These are phyloP conservation scores for Platycheirus albimanus DNA, from an alignment of 2,888 invertebrate genomes.

Conservation along the genomic window DNA sequence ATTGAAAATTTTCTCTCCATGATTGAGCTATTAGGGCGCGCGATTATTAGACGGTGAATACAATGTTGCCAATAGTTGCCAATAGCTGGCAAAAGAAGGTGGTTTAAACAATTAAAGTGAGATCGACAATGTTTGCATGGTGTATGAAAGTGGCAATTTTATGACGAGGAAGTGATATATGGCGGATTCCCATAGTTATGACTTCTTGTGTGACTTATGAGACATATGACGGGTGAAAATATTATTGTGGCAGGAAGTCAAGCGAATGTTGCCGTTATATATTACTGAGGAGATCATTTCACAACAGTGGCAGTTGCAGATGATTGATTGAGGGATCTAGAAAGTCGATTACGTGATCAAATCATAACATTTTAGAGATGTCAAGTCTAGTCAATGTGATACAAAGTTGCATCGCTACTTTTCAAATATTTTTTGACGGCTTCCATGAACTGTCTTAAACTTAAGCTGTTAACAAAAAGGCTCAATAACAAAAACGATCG, in stretches of 20 bases:
- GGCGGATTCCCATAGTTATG: not conserved
- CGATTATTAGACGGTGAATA: constrained; percentile 29
- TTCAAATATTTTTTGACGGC: too few species aligned
- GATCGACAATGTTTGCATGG: not conserved
- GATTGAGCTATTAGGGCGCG: constrained; percentile 69
- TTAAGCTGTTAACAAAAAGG: too few species aligned
- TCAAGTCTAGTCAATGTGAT: too few species aligned
- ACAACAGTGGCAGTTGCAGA: too few species aligned
- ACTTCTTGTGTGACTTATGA: too few species aligned
- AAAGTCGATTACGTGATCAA: too few species aligned
- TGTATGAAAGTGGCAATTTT: constrained; percentile 18
- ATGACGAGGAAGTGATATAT: constrained; percentile 3
- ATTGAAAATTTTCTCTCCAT: constrained; percentile 45
- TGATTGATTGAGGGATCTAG: too few species aligned
- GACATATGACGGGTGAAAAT: not conserved
- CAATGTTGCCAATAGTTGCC: constrained; percentile 39
- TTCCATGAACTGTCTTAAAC: too few species aligned
- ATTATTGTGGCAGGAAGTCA: not conserved
- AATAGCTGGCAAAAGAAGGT: not conserved
- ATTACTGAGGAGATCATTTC: not conserved
- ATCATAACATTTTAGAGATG: too few species aligned
- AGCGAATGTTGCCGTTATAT: too few species aligned
- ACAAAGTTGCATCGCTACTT: too few species aligned
- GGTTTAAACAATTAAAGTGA: constrained; percentile 44
- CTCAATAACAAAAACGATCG: too few species aligned